Percentiles rank a stretch among this genome's conserved stretches.
phyloP scores from a whole-genome alignment of 2,113 vertebrate species.

The Lates calcarifer region DNA sequence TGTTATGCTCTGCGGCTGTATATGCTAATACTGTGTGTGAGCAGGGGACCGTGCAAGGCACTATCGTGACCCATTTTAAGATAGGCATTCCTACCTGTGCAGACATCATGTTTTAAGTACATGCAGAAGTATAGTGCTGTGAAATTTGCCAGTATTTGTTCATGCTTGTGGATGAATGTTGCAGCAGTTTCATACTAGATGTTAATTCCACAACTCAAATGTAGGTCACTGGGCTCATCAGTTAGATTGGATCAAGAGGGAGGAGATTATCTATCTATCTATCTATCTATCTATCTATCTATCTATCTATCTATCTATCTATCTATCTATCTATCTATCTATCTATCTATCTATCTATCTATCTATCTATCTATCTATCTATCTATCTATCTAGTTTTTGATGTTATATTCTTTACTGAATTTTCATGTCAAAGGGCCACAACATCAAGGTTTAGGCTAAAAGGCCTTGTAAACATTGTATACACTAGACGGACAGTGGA shows the following conservation, averaged over 20 bases:
- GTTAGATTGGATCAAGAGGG: constrained; percentile 30
- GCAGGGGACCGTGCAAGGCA: not conserved
- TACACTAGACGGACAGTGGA: not conserved
- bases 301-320: constrained; percentile 16
- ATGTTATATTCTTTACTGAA: not conserved
- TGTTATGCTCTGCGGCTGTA: constrained; percentile 18
- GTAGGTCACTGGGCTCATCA: constrained; percentile 70
- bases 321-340: constrained; percentile 12
- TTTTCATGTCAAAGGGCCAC: not conserved
- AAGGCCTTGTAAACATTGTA: not conserved
- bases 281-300: constrained; percentile 26
- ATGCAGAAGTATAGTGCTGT: not conserved
- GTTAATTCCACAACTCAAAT: constrained; percentile 57
- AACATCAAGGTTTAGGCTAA: not conserved
- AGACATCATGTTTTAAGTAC: not conserved
- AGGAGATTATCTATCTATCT: constrained; percentile 20
- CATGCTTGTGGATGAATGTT: constrained; percentile 4
- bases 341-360: not conserved
- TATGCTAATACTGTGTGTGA: constrained; percentile 13
- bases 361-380: constrained; percentile 19
- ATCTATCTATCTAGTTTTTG: not conserved
- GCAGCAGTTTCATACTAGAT: constrained; percentile 3
- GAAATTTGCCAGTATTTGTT: not conserved
- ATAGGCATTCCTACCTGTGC: not conserved
- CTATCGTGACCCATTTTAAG: constrained; percentile 4